Evolutionary conservation across 2,888 invertebrate genomes (phyloP), one percentile per base, ranked within the genome.

Genomic region (Polia nebulosa): DNA sequence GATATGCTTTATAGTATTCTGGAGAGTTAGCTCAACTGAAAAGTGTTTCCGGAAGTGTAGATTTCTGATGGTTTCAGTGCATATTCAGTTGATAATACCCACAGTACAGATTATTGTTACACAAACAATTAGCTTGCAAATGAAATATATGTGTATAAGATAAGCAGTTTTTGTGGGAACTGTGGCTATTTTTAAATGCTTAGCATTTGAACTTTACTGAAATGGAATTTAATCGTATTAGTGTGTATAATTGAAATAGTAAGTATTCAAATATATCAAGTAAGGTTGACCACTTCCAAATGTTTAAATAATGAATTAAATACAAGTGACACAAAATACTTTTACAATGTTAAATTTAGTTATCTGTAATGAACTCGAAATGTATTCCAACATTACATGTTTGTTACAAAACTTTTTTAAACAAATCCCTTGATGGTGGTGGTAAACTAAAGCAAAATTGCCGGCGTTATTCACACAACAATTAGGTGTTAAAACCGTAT

Each of bases 31-130:
- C 56, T 57, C 20, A 63, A 51, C 29, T 51, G 8, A 11, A 47
- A 55, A 47, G n/a, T 56, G 13, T 34, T 60, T 51, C 17, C 22
- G 9, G 20, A 36, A 34, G 22, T 41, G 52, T 47, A 20, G 22
- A 41, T 68, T 59, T 41, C 15, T 22, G 34, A 64, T 41, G 41
- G 20, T 34, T 69, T 63, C 75, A 81, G 76, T 82, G 67, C 44
- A 68, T 51, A 64, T 72, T 63, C 60, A 57, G 45, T 53, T 51
- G 13, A 41, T 17, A 51, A 47, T 64, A 44, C 63, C 51, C 59
- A 72, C 45, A 41, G 27, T 25, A 22, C 25, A 29, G 27, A 53
- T 56, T 22, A 72, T 44, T 39, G 8, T 34, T 58, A 70, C 49
- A 75, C 27, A 65, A 29, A 53, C 55, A 51, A 53, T 57, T 67